Percentiles rank a stretch among this genome's conserved stretches.
Conservation (phyloP, 1,140 invertebrate genomes). For the Anastatus disparis region DNA sequence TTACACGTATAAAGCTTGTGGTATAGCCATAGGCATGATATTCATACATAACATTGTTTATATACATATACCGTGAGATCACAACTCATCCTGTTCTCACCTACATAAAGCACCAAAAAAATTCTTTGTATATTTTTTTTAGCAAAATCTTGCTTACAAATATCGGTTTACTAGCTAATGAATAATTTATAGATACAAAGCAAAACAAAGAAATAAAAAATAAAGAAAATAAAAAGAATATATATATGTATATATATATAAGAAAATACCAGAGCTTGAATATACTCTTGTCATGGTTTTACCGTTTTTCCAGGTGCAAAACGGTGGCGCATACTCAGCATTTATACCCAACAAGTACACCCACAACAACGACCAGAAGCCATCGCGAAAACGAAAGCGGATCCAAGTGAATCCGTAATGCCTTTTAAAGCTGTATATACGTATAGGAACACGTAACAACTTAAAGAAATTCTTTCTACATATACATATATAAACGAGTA, state of each 20-base stretch:
- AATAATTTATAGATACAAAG: conserved; percentile 7
- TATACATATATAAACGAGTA: too few species aligned
- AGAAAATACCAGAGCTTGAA: not conserved
- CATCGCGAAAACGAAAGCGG: conserved; percentile 26
- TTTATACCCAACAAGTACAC: not conserved
- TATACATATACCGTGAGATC: not conserved
- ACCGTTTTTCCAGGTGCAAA: not conserved
- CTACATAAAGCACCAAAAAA: not conserved
- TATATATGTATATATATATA: too few species aligned
- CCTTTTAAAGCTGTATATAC: not conserved
- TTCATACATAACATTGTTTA: not conserved
- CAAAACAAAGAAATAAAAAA: not conserved
- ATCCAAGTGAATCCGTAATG: conserved; percentile 5
- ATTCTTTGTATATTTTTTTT: too few species aligned
- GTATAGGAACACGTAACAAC: too few species aligned
- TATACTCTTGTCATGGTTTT: conserved; percentile 6
- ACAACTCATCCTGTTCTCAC: not conserved
- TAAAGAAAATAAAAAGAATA: too few species aligned
- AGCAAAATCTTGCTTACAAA: not conserved
- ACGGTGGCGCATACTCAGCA: not conserved
- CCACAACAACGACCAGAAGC: not conserved
- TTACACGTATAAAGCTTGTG: too few species aligned
- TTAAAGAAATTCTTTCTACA: too few species aligned
- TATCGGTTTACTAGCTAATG: conserved; percentile 9
- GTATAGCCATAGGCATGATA: not conserved